phyloP scores from a whole-genome alignment of 1,140 invertebrate genomes.

The Lasioglossum baleicum region DNA sequence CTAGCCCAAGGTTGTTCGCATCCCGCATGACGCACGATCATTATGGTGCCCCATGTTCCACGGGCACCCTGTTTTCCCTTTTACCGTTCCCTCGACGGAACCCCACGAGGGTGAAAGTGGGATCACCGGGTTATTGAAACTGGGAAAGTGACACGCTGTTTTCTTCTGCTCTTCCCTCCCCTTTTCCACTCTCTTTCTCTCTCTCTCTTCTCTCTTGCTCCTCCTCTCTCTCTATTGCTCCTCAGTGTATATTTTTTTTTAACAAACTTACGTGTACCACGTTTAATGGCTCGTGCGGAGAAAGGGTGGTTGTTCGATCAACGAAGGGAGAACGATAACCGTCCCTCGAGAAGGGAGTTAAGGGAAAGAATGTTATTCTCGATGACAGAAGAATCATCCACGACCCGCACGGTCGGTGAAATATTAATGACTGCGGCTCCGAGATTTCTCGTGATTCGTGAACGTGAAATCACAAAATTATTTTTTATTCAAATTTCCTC shows the following conservation, averaged over 20 bases:
- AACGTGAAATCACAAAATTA: too few species aligned
- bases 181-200: background rate
- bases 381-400: background rate
- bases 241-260: background rate
- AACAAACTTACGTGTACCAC: background rate
- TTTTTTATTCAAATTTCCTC: too few species aligned
- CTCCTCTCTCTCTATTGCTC: background rate
- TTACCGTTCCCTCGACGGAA: constrained; percentile 21
- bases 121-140: constrained; percentile 36
- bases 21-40: constrained; percentile 15
- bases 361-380: background rate
- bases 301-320: constrained; percentile 7
- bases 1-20: constrained; percentile 60
- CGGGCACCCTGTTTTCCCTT: constrained; percentile 42
- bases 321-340: constrained; percentile 10
- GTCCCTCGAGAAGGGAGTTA: too few species aligned
- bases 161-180: constrained; percentile 5
- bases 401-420: background rate
- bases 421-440: background rate
- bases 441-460: too few species aligned
- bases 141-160: constrained; percentile 23
- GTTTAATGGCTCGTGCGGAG: background rate
- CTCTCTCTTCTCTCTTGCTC: background rate
- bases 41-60: constrained; percentile 36
- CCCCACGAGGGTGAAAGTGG: constrained; percentile 38